phyloP scores from a whole-genome alignment of 2,888 invertebrate genomes.

The Gryllus longicercus region DNA sequence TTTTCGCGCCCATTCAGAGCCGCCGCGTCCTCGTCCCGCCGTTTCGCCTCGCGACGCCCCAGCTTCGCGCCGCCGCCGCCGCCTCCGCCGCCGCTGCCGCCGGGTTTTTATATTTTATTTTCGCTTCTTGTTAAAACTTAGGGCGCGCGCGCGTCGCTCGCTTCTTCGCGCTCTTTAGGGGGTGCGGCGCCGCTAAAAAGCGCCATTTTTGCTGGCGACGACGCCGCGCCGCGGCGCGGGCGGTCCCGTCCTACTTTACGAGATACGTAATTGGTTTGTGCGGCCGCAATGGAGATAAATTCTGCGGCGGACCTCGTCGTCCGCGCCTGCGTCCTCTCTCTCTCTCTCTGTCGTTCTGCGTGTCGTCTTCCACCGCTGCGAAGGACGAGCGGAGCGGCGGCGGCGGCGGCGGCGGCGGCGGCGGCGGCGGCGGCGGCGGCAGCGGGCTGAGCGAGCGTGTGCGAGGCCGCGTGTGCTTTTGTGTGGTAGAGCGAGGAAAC shows the following conservation, averaged over 20 bases:
- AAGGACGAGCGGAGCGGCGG: too few relatives aligned
- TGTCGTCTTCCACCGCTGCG: too few relatives aligned
- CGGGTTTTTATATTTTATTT: not conserved
- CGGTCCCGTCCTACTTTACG: not conserved
- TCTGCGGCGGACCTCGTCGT: not conserved
- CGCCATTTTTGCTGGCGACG: not conserved
- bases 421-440: too few relatives aligned
- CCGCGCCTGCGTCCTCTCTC: not conserved
- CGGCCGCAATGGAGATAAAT: slow-evolving; percentile 5
- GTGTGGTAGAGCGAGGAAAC: too few relatives aligned
- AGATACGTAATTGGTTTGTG: slow-evolving; percentile 17
- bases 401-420: too few relatives aligned
- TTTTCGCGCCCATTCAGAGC: too few relatives aligned
- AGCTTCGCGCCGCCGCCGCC: not conserved
- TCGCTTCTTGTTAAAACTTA: slow-evolving; percentile 17
- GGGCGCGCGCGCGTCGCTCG: not conserved
- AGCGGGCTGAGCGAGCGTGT: too few relatives aligned
- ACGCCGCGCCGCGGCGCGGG: not conserved
- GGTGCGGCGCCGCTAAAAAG: not conserved
- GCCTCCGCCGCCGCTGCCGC: not conserved
- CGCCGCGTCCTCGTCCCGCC: not conserved
- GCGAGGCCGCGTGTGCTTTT: too few relatives aligned
- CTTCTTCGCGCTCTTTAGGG: slow-evolving; percentile 5
- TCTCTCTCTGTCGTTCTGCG: too few relatives aligned
- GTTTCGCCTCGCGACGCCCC: not conserved